A percentile compares a stretch with the other conserved stretches of the same genome.
These are phyloP conservation scores for Abscondita cerata DNA, from an alignment of 2,888 invertebrate species.

Conservation along the genomic window DNA sequence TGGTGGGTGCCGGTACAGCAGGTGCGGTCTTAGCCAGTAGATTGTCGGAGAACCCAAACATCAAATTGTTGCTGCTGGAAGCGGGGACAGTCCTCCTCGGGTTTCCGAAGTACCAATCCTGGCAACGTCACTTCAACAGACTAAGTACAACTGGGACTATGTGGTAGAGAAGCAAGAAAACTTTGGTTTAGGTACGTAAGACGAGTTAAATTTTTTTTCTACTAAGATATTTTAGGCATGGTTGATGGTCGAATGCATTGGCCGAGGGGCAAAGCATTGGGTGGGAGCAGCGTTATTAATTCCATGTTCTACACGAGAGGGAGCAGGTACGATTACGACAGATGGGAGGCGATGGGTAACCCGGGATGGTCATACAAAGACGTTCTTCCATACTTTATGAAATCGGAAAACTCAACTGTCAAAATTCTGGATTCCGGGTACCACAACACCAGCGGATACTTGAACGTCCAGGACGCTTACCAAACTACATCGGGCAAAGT, in stretches of 20 bases:
- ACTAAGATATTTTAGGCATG: conserved; percentile 47
- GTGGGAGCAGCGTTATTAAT: conserved; percentile 61
- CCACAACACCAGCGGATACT: conserved; percentile 56
- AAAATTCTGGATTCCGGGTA: conserved; percentile 52
- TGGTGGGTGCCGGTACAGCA: conserved; percentile 88
- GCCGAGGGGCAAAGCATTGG: conserved; percentile 61
- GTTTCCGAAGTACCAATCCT: conserved; percentile 87
- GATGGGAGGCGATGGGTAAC: conserved; percentile 56
- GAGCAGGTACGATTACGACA: conserved; percentile 72
- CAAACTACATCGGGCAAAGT: conserved; percentile 61
- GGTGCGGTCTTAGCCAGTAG: conserved; percentile 84
- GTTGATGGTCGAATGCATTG: conserved; percentile 57
- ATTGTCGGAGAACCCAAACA: conserved; percentile 75
- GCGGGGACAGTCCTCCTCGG: conserved; percentile 90
- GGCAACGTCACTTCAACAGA: conserved; percentile 85
- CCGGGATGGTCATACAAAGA: conserved; percentile 62
- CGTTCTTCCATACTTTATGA: conserved; percentile 58
- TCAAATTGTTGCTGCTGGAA: conserved; percentile 82
- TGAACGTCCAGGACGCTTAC: conserved; percentile 56
- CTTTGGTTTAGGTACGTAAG: conserved; percentile 60
- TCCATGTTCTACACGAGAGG: conserved; percentile 63
- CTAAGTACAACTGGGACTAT: conserved; percentile 83
- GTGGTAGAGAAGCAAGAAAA: conserved; percentile 64
- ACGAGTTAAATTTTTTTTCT: too few relatives aligned
- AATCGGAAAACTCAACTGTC: conserved; percentile 54